These are phyloP conservation scores for Drosophila rubida DNA, from an alignment of 2,888 invertebrate species.

Conservation along the genomic window DNA sequence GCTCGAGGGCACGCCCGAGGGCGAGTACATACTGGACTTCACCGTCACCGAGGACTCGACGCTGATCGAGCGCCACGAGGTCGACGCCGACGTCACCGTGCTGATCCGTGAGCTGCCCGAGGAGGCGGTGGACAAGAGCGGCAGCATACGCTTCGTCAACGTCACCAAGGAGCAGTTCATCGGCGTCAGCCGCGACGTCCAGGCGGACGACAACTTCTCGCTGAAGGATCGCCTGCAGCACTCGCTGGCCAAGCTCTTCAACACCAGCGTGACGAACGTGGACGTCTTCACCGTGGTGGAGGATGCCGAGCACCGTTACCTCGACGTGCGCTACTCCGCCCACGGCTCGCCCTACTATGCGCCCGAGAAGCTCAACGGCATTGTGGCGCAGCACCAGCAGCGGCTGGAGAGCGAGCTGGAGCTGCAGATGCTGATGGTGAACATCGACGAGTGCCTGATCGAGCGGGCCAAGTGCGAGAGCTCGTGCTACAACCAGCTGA, in stretches of 20 bases:
- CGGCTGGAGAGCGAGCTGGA: constrained; percentile 90
- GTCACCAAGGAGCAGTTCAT: constrained; percentile 95
- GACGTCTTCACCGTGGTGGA: constrained; percentile 97
- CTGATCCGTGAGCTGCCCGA: constrained; percentile 94
- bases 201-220: constrained; percentile 79
- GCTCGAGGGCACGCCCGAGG: constrained; percentile 90
- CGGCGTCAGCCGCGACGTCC: constrained; percentile 83
- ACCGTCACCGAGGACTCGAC: constrained; percentile 89
- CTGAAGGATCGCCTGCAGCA: constrained; percentile 85
- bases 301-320: constrained; percentile 86
- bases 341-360: constrained; percentile 97
- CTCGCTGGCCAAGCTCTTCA: constrained; percentile 89
- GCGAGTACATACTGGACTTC: constrained; percentile 91
- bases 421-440: constrained; percentile 93
- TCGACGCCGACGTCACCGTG: constrained; percentile 93
- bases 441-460: constrained; percentile 95
- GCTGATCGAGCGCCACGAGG: constrained; percentile 88
- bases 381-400: constrained; percentile 90
- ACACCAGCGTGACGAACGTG: constrained; percentile 92
- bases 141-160: constrained; percentile 93
- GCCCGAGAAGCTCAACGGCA: constrained; percentile 94
- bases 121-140: constrained; percentile 96
- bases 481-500: constrained; percentile 93
- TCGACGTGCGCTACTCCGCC: constrained; percentile 96
- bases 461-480: constrained; percentile 89